Base-by-base conservation (phyloP, 92 coral and sea anemone species). In the Umimayanthus kanabou region DNA sequence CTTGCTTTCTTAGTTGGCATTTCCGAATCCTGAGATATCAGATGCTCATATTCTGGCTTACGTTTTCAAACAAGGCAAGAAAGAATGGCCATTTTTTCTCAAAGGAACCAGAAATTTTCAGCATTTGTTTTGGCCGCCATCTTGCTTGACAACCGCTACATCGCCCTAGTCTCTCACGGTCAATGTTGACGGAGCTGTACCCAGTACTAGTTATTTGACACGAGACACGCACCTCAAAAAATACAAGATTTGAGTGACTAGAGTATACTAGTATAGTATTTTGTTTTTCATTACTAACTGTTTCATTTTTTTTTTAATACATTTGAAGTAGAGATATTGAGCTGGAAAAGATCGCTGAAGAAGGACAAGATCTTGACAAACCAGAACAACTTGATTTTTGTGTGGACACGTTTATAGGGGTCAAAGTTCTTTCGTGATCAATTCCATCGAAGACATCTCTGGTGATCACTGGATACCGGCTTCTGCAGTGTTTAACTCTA, bases 61-160 rank as follows among this genome's bases (percentile, higher is more conserved):
- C 33, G 70, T 28, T 28, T n/a, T 70, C 25, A 70, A 72, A 42
- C 28, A 69, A 81, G 26, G 25, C 75, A 37, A 25, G 49, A 23
- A 61, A 81, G 15, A 61, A 80, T 42, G 28, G 11, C 7, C 29
- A 78, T 42, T 45, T 78, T 78, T 78, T 49, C 22, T 43, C 58
- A 50, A 47, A 61, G 42, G 58, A 25, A 42, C 40, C 1, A 85
- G 55, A 7, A n/a, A 20, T 0, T 42, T 28, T 1, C 6, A 4
- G 18, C 39, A 30, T 88, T 88, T 95, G 96, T 95, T 93, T 95
- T 83, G 87, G 79, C 98, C 96, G 98, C 98, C 98, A 94, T 94
- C 85, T 94, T 94, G 67, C 85, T 61, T 81, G 85, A 65, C 85
- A 61, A 81, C 85, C 74, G 76, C 71, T 88, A 79, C 82, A 81